Evolutionary conservation across 1,140 invertebrate species (phyloP).

Genomic region (Megalopta genalis): DNA sequence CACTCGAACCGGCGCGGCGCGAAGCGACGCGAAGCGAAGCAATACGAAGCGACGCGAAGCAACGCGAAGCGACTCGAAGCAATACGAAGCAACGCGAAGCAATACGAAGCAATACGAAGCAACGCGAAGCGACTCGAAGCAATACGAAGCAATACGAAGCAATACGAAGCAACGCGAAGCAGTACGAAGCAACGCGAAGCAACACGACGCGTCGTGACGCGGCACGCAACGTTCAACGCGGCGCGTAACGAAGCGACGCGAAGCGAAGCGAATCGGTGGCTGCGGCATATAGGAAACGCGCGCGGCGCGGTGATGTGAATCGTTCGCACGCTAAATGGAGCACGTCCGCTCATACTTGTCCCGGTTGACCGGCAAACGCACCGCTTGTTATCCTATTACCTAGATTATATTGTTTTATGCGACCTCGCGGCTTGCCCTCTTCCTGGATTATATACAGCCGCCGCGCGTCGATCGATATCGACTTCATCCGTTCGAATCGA

Average conservation of each 20-base stretch:
- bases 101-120: neutral
- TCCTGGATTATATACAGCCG: constrained; percentile 12
- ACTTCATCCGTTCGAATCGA: neutral
- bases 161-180: too few species aligned
- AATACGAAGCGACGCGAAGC: too few species aligned
- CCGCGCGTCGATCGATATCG: constrained; percentile 26
- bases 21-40: too few species aligned
- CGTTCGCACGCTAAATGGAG: constrained; percentile 6
- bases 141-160: neutral
- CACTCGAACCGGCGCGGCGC: neutral
- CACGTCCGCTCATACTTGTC: constrained; percentile 29
- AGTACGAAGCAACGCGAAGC: neutral
- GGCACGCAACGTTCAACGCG: too few species aligned
- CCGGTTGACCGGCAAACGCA: constrained; percentile 27
- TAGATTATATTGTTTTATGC: constrained; percentile 47
- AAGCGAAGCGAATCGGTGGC: too few species aligned
- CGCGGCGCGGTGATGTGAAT: neutral
- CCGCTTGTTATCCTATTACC: constrained; percentile 45
- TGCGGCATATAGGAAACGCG: neutral
- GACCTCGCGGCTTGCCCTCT: neutral
- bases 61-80: too few species aligned
- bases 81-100: neutral
- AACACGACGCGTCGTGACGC: neutral
- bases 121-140: neutral
- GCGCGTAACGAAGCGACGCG: neutral